phyloP scores from a whole-genome alignment of 64 coral and sea anemone genomes.

The Platygyra sinensis region DNA sequence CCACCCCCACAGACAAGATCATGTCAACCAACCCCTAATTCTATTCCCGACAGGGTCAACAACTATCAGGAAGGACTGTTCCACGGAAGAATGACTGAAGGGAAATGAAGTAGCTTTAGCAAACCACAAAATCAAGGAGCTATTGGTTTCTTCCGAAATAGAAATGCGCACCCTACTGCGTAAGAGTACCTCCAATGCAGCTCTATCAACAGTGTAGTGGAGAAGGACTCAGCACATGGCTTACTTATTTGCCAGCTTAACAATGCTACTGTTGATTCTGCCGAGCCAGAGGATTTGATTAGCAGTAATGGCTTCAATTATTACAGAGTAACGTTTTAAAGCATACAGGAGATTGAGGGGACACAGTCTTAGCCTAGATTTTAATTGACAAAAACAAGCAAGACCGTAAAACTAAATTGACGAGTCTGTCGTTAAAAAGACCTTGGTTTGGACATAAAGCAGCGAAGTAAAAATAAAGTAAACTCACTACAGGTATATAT shows the following conservation, averaged over 20 bases:
- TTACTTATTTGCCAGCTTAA: neutral
- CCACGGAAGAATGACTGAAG: neutral
- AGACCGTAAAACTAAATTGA: no score
- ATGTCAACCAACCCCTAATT: neutral
- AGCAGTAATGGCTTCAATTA: neutral
- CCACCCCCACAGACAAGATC: neutral
- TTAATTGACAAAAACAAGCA: neutral
- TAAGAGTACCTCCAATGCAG: neutral
- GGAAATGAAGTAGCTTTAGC: neutral
- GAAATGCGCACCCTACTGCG: constrained; percentile 14
- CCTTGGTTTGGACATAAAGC: neutral
- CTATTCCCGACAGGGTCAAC: neutral
- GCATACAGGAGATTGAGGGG: neutral
- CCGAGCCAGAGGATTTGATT: neutral
- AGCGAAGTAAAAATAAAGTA: no score
- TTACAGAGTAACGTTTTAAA: neutral
- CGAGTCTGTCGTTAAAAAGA: neutral
- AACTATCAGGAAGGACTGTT: neutral
- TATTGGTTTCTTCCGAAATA: constrained; percentile 3
- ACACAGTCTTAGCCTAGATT: neutral
- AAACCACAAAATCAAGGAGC: neutral
- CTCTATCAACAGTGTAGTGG: neutral
- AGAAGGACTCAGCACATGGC: neutral
- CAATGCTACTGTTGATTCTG: constrained; percentile 10
- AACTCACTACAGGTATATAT: no score